Conservation (phyloP, 2,113 vertebrate genomes). For the Columbina picui region DNA sequence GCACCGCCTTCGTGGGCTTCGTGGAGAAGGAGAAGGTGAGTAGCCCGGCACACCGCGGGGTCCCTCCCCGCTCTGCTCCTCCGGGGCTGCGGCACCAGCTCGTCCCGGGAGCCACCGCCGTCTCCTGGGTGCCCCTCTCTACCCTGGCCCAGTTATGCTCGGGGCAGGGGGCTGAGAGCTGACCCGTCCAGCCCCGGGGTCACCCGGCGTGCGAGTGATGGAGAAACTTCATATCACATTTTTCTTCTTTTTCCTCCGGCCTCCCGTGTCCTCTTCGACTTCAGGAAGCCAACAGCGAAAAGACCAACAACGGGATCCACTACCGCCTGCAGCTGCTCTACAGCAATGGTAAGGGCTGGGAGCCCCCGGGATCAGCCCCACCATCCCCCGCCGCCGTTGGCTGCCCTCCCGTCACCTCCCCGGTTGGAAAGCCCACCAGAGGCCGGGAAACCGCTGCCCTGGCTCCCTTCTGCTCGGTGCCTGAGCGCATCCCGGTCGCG, state of each 20-base stretch:
- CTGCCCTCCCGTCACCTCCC: background rate
- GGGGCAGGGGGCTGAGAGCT: background rate
- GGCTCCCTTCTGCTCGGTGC: background rate
- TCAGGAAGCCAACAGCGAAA: constrained; percentile 96
- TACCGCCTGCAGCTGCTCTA: constrained; percentile 98
- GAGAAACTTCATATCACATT: background rate
- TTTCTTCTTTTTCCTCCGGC: constrained; percentile 32
- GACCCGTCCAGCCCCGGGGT: background rate
- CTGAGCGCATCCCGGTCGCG: background rate
- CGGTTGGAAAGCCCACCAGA: background rate
- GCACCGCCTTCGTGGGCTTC: constrained; percentile 95
- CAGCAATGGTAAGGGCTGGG: constrained; percentile 90
- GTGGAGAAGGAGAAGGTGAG: constrained; percentile 98
- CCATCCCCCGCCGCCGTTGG: background rate
- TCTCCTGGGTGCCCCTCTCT: background rate
- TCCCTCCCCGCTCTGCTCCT: background rate
- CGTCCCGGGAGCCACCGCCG: background rate
- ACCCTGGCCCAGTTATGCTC: too few species aligned
- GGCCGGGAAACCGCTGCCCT: background rate
- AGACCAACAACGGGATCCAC: constrained; percentile 99
- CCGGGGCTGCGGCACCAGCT: background rate
- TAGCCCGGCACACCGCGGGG: background rate
- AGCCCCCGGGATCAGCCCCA: background rate
- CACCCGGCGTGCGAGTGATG: background rate
- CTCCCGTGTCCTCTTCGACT: constrained; percentile 67